Evolutionary conservation across 2,888 invertebrate genomes (phyloP).

Genomic region (Drosophila niveifrons): DNA sequence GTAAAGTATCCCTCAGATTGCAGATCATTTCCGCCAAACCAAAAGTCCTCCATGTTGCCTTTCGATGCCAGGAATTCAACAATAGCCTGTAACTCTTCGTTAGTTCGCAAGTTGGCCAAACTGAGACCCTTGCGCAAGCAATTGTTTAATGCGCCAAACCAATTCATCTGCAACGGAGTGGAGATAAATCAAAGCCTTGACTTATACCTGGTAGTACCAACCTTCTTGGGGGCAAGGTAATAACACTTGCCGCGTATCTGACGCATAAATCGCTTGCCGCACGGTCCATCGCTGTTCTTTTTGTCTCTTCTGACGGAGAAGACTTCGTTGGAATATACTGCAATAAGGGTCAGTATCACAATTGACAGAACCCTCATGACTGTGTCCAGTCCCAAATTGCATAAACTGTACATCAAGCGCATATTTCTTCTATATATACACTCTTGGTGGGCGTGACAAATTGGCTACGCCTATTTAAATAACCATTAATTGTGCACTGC

Average conservation of each 20-base stretch:
- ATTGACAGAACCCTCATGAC: slow-evolving; percentile 62
- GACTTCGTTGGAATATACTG: slow-evolving; percentile 48
- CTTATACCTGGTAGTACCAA: background rate
- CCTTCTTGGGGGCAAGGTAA: slow-evolving; percentile 59
- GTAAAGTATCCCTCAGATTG: slow-evolving; percentile 60
- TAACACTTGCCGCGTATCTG: slow-evolving; percentile 62
- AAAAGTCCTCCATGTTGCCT: slow-evolving; percentile 59
- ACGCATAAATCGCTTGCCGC: slow-evolving; percentile 52
- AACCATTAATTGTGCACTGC: background rate
- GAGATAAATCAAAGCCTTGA: background rate
- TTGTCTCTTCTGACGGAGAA: slow-evolving; percentile 17
- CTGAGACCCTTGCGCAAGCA: slow-evolving; percentile 64
- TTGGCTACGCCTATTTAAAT: slow-evolving; percentile 2
- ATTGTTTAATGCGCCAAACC: slow-evolving; percentile 70
- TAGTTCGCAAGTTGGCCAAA: slow-evolving; percentile 52
- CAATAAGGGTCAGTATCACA: slow-evolving; percentile 56
- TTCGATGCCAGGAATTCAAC: slow-evolving; percentile 24
- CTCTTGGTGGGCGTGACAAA: slow-evolving; percentile 42
- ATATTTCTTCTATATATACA: slow-evolving; percentile 67
- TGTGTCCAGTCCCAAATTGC: slow-evolving; percentile 27
- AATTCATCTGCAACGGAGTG: slow-evolving; percentile 53
- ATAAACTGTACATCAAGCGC: slow-evolving; percentile 45
- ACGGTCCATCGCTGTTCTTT: slow-evolving; percentile 50
- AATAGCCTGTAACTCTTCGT: slow-evolving; percentile 50
- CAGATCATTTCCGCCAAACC: slow-evolving; percentile 70